Conservation (phyloP, 2,888 invertebrate genomes). For the Tetropium fuscum region DNA sequence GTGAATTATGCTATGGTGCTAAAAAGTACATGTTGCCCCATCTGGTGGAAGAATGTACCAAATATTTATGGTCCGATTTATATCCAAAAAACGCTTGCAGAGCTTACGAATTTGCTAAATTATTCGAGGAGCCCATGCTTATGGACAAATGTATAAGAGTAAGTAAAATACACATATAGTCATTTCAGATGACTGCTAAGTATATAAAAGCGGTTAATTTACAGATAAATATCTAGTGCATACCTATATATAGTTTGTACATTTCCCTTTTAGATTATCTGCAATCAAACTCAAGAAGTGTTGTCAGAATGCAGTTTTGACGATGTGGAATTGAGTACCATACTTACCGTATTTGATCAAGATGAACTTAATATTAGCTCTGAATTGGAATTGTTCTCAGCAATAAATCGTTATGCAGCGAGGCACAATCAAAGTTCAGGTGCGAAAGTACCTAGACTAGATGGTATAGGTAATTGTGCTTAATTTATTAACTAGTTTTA, state of each 20-base stretch:
- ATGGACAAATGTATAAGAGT: slow-evolving; percentile 86
- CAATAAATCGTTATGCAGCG: slow-evolving; percentile 75
- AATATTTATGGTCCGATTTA: slow-evolving; percentile 85
- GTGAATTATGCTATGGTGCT: slow-evolving; percentile 88
- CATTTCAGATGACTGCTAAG: background rate
- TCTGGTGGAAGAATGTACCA: slow-evolving; percentile 85
- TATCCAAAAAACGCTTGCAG: slow-evolving; percentile 85
- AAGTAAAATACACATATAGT: slow-evolving; percentile 33
- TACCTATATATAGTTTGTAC: too few species aligned
- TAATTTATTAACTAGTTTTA: slow-evolving; percentile 52
- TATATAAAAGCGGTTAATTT: background rate
- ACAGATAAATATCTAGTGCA: slow-evolving; percentile 3
- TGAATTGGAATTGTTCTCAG: slow-evolving; percentile 83
- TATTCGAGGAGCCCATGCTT: slow-evolving; percentile 85
- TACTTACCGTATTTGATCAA: slow-evolving; percentile 81
- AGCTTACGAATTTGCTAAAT: slow-evolving; percentile 87
- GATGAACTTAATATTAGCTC: slow-evolving; percentile 80
- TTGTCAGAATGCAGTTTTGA: slow-evolving; percentile 81
- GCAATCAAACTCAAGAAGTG: slow-evolving; percentile 81
- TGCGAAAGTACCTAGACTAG: slow-evolving; percentile 66
- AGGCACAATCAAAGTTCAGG: slow-evolving; percentile 70
- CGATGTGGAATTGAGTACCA: slow-evolving; percentile 80
- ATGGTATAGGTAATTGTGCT: slow-evolving; percentile 64
- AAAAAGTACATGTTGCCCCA: slow-evolving; percentile 91
- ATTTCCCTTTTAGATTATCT: slow-evolving; percentile 73